A percentile compares a stretch with the other conserved stretches of the same genome.
Conservation (phyloP, 2,888 invertebrate species). For the Hartigia nigra region DNA sequence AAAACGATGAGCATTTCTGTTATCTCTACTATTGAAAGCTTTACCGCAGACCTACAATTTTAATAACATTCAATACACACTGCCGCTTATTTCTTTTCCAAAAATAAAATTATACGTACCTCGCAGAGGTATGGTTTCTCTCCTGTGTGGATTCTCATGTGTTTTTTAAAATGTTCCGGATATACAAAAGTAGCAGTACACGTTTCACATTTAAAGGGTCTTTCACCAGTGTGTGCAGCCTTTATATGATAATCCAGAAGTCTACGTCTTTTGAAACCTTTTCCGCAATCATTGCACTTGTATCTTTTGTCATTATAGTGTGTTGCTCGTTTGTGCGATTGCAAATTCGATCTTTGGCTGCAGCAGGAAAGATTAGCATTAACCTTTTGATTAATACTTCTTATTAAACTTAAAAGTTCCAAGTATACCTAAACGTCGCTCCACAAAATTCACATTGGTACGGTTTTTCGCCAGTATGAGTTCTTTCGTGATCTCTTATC, state of each 20-base stretch:
- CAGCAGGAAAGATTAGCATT: conserved; percentile 3
- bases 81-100: too few relatives aligned
- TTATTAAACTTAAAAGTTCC: neutral
- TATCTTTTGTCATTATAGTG: conserved; percentile 82
- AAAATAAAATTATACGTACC: conserved; percentile 58
- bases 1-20: conserved; percentile 85
- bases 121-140: conserved; percentile 81
- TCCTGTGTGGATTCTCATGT: conserved; percentile 81
- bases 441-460: conserved; percentile 83
- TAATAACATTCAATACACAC: too few relatives aligned
- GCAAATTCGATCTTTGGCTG: conserved; percentile 83
- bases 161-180: conserved; percentile 85
- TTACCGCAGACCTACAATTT: conserved; percentile 79
- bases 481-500: conserved; percentile 83
- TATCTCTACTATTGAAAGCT: conserved; percentile 85
- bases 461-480: conserved; percentile 85
- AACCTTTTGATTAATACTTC: neutral
- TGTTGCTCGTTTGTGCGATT: conserved; percentile 82
- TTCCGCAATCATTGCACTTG: conserved; percentile 77
- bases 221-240: conserved; percentile 83
- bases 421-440: conserved; percentile 73
- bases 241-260: conserved; percentile 84
- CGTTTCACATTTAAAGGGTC: conserved; percentile 78
- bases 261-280: conserved; percentile 76
- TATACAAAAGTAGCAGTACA: conserved; percentile 86